phyloP scores from a whole-genome alignment of 2,113 vertebrate genomes.

The Apeltes quadracus region DNA sequence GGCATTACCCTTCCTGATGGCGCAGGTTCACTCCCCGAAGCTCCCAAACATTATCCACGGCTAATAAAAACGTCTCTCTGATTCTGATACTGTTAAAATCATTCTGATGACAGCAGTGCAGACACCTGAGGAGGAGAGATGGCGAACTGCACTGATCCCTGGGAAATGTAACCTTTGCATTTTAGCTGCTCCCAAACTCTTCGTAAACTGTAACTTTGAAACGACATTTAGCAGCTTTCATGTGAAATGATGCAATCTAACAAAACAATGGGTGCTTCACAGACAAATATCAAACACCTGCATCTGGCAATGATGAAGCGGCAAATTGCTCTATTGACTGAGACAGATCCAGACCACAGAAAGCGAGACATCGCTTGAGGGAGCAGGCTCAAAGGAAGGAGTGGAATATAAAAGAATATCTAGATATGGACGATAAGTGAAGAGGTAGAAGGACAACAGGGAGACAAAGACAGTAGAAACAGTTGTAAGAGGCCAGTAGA shows the following conservation, averaged over 20 bases:
- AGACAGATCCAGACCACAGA: slow-evolving; percentile 8
- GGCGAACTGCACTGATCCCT: not conserved
- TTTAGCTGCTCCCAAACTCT: not conserved
- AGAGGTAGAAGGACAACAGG: slow-evolving; percentile 36
- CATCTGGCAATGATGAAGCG: slow-evolving; percentile 10
- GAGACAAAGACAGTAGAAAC: slow-evolving; percentile 40
- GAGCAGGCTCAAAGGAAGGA: slow-evolving; percentile 24
- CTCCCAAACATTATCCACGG: slow-evolving; percentile 31
- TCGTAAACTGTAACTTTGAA: not conserved
- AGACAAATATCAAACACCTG: not conserved
- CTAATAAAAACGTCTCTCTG: slow-evolving; percentile 38
- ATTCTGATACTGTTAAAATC: slow-evolving; percentile 28
- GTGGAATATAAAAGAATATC: slow-evolving; percentile 36
- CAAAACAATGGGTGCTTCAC: not conserved
- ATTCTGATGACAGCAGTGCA: slow-evolving; percentile 11
- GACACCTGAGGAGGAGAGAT: slow-evolving; percentile 4
- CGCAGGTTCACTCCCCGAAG: slow-evolving; percentile 25
- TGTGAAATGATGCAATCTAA: slow-evolving; percentile 5
- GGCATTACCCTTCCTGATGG: slow-evolving; percentile 43
- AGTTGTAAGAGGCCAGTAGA: slow-evolving; percentile 41
- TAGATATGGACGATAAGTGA: slow-evolving; percentile 39
- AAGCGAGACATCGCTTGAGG: slow-evolving; percentile 14
- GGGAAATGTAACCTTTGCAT: not conserved
- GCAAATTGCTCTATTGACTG: slow-evolving; percentile 9
- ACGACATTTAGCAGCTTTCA: not conserved